A percentile compares a stretch with the other conserved stretches of the same genome.
phyloP scores from a whole-genome alignment of 2,888 invertebrate species.

The Trachelus stipa region DNA sequence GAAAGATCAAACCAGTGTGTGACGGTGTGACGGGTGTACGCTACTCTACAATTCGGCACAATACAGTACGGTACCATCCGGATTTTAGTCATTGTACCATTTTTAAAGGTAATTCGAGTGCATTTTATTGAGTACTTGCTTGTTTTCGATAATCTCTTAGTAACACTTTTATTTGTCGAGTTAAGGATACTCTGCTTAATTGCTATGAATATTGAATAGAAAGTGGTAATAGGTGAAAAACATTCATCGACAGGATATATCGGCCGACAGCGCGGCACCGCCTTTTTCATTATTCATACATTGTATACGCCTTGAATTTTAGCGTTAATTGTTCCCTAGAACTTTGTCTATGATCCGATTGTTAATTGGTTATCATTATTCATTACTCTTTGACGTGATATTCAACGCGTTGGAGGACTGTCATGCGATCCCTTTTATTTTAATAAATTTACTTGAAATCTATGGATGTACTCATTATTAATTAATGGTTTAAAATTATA shows the following conservation, averaged over 20 bases:
- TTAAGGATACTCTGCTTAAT: background rate
- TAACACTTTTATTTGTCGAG: background rate
- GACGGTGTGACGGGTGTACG: background rate
- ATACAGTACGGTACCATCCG: background rate
- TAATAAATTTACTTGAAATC: background rate
- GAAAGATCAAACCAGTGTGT: background rate
- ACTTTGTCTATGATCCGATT: background rate
- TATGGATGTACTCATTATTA: background rate
- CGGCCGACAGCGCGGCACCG: conserved; percentile 53
- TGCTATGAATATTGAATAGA: background rate
- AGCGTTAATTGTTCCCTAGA: conserved; percentile 10
- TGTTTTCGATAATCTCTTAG: background rate
- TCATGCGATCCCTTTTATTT: background rate
- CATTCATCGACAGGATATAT: conserved; percentile 1
- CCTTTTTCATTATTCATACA: conserved; percentile 56
- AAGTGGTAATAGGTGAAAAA: background rate
- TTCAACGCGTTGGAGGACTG: background rate
- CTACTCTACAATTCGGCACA: background rate
- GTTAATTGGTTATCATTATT: background rate
- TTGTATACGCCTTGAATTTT: conserved; percentile 46
- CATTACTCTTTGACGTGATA: background rate
- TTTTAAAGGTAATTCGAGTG: background rate
- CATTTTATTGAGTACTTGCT: background rate
- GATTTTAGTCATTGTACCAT: background rate
- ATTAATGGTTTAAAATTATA: background rate